phyloP scores from a whole-genome alignment of 2,797 vertebrate species.

The Leptatherina wallacei region DNA sequence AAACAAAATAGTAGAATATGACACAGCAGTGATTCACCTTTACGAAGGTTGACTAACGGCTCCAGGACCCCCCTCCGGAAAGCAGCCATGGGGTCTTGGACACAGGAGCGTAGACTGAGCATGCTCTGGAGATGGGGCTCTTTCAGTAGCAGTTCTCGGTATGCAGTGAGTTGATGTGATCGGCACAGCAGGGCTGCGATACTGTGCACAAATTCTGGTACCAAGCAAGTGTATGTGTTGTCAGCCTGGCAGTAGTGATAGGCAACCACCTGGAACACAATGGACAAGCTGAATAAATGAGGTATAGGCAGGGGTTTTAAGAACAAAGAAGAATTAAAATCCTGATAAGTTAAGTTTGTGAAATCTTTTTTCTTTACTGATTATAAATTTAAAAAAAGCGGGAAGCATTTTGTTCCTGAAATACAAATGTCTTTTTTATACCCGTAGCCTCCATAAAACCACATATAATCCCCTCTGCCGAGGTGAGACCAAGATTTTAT shows the following conservation, averaged over 20 bases:
- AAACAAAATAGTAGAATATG: neutral
- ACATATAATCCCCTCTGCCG: conserved; percentile 2
- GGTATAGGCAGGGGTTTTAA: conserved; percentile 1
- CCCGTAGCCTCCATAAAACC: neutral
- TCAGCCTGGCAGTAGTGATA: conserved; percentile 99
- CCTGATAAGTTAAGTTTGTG: neutral
- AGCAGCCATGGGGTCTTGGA: conserved; percentile 93
- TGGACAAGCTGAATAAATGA: neutral
- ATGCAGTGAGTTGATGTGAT: conserved; percentile 87
- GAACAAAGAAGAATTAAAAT: neutral
- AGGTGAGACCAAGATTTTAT: conserved; percentile 10
- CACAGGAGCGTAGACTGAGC: conserved; percentile 96
- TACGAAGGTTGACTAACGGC: conserved; percentile 88
- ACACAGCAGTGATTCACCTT: conserved; percentile 80
- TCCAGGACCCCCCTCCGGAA: conserved; percentile 93
- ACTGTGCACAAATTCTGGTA: conserved; percentile 97
- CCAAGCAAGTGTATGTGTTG: conserved; percentile 97
- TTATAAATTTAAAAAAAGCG: conserved; percentile 6
- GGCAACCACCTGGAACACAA: conserved; percentile 89
- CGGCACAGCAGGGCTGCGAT: conserved; percentile 93
- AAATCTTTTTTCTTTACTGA: conserved; percentile 12
- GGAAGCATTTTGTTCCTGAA: neutral
- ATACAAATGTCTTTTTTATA: neutral
- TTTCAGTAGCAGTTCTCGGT: conserved; percentile 91
- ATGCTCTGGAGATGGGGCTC: conserved; percentile 94